Base-by-base conservation (phyloP, 1,140 invertebrate species). In the Monomorium pharaonis region DNA sequence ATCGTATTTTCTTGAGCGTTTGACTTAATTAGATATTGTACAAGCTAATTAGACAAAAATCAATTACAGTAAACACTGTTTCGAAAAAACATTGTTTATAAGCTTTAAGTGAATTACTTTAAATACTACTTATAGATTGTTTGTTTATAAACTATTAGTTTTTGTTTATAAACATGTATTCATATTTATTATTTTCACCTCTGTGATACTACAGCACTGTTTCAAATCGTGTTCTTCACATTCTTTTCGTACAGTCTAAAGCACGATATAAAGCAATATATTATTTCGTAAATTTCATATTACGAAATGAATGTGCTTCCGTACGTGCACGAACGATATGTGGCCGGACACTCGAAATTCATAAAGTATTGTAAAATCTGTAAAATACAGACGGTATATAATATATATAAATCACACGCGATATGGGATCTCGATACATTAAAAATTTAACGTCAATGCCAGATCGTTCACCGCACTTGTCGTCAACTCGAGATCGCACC, bases 391-490 rank as follows among this genome's bases (percentile, higher is more conserved):
- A 44, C 21, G 24, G 6, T 14, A 33, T 30, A 72, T 70, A n/a
- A n/a, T n/a, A 37, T 37, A 2, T 37, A 24, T 74, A 83, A 37
- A 33, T 51, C 30, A 49, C 47, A 30, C 67, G n/a, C 37, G 33
- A 37, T 2, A 6, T n/a, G n/a, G 10, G 24, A 44, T 21, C n/a
- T n/a, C 44, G 37, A 14, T 47, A 21, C 7, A n/a, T 74, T 30
- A 42, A 70, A 16, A 33, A 30, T 47, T n/a, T 72, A 65, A 67
- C 7, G 54, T 83, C 67, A 37, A 60, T 69, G 77, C 37, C 47
- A 42, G 47, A 24, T 80, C 16, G 51, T 60, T 65, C 12, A 37
- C 30, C 14, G 78, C 78, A 83, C 67, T 83, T 56, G 37, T 58
- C 65, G 24, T 24, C 51, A 37, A 16, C 24, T 49, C 65, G 27